These are phyloP conservation scores for Drosophila tanythrix DNA, from an alignment of 2,888 invertebrate species.

Conservation along the genomic window DNA sequence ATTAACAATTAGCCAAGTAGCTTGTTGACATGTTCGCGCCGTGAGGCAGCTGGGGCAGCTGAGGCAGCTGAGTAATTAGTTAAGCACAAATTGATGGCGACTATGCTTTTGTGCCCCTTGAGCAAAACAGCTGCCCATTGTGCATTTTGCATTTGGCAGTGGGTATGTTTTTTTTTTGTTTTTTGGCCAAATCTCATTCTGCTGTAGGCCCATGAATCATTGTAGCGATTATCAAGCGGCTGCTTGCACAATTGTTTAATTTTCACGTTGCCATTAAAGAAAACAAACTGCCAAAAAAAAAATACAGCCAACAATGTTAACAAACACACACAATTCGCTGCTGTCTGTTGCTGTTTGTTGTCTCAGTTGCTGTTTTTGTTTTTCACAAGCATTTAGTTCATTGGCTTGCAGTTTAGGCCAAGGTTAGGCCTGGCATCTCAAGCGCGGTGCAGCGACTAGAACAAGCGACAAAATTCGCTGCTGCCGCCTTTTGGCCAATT, in stretches of 20 bases:
- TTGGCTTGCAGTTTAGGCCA: constrained; percentile 83
- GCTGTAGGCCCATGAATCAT: constrained; percentile 68
- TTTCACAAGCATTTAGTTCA: constrained; percentile 81
- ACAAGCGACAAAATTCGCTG: constrained; percentile 60
- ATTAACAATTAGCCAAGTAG: constrained; percentile 33
- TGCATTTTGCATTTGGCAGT: constrained; percentile 19
- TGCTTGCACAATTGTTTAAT: constrained; percentile 81
- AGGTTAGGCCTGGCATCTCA: constrained; percentile 75
- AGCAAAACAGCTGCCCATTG: constrained; percentile 53
- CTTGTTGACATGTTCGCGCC: constrained; percentile 39
- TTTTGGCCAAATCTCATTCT: constrained; percentile 46
- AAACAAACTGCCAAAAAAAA: constrained; percentile 61
- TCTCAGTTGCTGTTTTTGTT: background rate
- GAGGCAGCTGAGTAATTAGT: constrained; percentile 53
- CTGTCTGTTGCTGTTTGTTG: constrained; percentile 33
- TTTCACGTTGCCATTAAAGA: constrained; percentile 72
- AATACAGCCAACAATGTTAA: constrained; percentile 46
- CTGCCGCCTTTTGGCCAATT: constrained; percentile 34
- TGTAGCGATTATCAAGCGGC: constrained; percentile 70
- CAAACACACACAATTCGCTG: constrained; percentile 52
- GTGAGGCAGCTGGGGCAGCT: constrained; percentile 27
- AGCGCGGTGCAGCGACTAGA: constrained; percentile 66
- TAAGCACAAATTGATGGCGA: constrained; percentile 56
- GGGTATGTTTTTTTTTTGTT: background rate
- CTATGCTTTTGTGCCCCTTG: constrained; percentile 22